Base-by-base conservation (phyloP, 2,113 vertebrate genomes). In the Antechinus stuartii region DNA sequence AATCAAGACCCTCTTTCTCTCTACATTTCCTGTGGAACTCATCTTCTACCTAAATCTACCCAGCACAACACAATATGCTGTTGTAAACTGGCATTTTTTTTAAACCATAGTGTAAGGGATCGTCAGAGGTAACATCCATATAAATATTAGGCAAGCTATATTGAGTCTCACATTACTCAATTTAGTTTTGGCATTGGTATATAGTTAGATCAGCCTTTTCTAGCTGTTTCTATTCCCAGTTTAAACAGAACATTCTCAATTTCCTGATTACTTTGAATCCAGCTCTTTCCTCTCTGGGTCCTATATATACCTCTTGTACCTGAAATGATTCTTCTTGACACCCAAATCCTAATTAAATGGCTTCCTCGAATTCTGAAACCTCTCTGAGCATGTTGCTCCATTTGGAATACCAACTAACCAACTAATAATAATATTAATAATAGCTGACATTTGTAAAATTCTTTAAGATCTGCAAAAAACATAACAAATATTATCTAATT, bases 401-500 rank as follows among this genome's bases (percentile, higher is more conserved):
- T 42, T 42, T 54, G 54, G 26, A 89, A 89, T 57, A 0, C 27
- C 27, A 54, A 11, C 42, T 91, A 93, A 0, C 27, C 27, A 54
- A 11, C 42, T 91, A 93, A 52, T 91, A 93, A 55, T 46, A 90
- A 90, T 9, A 61, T 8, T 23, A 84, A 27, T 46, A 89, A 61
- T 19, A 90, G 16, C 11, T 35, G 93, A 19, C n/a, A 90, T 23
- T 91, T 23, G 47, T 89, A 4, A 42, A 76, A 53, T 54, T 91
- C 90, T 24, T 68, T 57, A 57, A 57, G 2, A 9, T 61, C 57
- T 91, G 22, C 50, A 54, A 57, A 61, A 10, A 11, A 7, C 4
- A 54, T 96, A 52, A 54, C 10, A 47, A 90, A 52, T 9, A 93
- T 54, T 57, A 93, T 94, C 30, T n/a, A 42, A 92, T 11, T 91